Percentiles rank a stretch among this genome's conserved stretches.
These are phyloP conservation scores for Brachylomia viminalis DNA, from an alignment of 2,888 invertebrate genomes.

Conservation along the genomic window DNA sequence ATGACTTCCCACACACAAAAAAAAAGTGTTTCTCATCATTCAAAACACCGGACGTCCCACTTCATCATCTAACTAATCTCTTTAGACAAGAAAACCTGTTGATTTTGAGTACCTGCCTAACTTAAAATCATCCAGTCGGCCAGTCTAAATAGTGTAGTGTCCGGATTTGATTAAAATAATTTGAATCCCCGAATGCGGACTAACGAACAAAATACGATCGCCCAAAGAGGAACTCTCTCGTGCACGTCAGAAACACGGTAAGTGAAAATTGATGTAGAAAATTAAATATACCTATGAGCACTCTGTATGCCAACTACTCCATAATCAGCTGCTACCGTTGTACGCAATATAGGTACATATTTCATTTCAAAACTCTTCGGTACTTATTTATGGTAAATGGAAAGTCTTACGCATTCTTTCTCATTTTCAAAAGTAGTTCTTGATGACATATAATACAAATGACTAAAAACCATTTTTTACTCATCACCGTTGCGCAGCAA, in stretches of 20 bases:
- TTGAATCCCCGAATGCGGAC: not conserved
- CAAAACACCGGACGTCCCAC: not conserved
- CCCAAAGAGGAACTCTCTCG: not conserved
- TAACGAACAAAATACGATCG: not conserved
- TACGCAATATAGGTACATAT: conserved; percentile 12
- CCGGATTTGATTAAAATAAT: not conserved
- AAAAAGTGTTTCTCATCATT: too few species aligned
- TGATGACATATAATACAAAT: conserved; percentile 19
- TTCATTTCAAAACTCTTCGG: not conserved
- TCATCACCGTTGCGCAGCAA: conserved; percentile 2
- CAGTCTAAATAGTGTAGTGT: too few species aligned
- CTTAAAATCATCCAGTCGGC: not conserved
- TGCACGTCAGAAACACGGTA: not conserved
- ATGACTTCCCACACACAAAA: too few species aligned
- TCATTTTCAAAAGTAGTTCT: not conserved
- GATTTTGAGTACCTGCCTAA: not conserved
- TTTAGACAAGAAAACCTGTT: not conserved
- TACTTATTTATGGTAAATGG: conserved; percentile 1
- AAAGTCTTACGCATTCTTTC: conserved; percentile 3
- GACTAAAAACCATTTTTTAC: conserved; percentile 15
- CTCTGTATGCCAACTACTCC: conserved; percentile 7
- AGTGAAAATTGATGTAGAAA: conserved; percentile 14
- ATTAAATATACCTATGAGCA: conserved; percentile 13
- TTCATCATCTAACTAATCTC: not conserved
- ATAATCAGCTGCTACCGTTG: conserved; percentile 10